Conservation (phyloP, 2,888 invertebrate genomes). For the Zelleria hepariella region DNA sequence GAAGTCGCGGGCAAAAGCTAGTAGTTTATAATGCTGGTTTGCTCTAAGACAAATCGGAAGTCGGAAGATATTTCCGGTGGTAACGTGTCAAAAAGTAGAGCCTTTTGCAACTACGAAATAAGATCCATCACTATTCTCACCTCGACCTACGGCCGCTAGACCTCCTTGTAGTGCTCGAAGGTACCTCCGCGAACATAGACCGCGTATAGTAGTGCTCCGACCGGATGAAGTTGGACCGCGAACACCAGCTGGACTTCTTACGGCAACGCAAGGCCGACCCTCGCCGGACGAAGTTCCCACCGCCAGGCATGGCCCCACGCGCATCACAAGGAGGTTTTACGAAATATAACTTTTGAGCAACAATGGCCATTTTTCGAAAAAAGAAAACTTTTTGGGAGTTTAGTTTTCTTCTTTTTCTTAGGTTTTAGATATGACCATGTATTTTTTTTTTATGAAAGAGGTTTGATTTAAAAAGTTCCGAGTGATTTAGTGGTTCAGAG, state of each 20-base stretch:
- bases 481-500: background rate
- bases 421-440: background rate
- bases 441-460: background rate
- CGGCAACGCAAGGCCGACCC: constrained; percentile 32
- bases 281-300: constrained; percentile 39
- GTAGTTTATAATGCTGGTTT: too few relatives aligned
- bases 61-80: background rate
- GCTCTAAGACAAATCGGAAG: too few relatives aligned
- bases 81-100: background rate
- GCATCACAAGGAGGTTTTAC: constrained; percentile 19
- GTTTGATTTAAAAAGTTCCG: background rate
- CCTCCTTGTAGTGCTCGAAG: background rate
- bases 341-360: background rate
- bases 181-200: constrained; percentile 33
- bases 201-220: constrained; percentile 51
- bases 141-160: background rate
- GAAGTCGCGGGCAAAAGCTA: too few relatives aligned
- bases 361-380: background rate
- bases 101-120: too few relatives aligned
- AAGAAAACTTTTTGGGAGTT: background rate
- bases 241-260: constrained; percentile 39
- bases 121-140: background rate
- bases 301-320: constrained; percentile 42
- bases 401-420: background rate
- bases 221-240: constrained; percentile 30